These are phyloP conservation scores for Poecilia gillii DNA, from an alignment of 2,797 vertebrate species.

Conservation along the genomic window DNA sequence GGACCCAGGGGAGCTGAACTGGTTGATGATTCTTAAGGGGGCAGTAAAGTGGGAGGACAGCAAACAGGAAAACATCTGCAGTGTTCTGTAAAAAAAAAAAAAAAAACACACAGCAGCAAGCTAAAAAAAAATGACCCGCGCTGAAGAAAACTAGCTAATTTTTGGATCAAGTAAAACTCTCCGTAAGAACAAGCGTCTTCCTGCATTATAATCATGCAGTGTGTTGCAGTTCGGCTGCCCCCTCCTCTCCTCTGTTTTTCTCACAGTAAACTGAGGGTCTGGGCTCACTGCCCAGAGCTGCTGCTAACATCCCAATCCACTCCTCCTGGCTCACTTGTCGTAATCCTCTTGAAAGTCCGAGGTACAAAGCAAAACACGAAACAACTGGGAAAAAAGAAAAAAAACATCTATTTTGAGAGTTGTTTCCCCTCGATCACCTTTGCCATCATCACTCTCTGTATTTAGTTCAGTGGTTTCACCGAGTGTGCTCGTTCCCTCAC, in stretches of 20 bases:
- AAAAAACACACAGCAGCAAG: background rate
- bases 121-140: background rate
- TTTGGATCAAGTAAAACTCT: conserved; percentile 26
- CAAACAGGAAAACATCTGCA: conserved; percentile 59
- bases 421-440: conserved; percentile 56
- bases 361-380: conserved; percentile 64
- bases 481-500: background rate
- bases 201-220: conserved; percentile 50
- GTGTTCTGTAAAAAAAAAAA: conserved; percentile 25
- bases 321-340: conserved; percentile 36
- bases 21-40: conserved; percentile 38
- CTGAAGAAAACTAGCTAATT: conserved; percentile 3
- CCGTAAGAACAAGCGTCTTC: conserved; percentile 30
- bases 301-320: conserved; percentile 42
- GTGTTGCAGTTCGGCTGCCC: conserved; percentile 10
- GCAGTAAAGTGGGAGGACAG: conserved; percentile 26
- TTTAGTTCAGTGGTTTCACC: conserved; percentile 30
- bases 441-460: conserved; percentile 52
- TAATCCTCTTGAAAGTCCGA: conserved; percentile 45
- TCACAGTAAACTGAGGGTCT: conserved; percentile 48
- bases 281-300: conserved; percentile 62
- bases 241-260: conserved; percentile 16
- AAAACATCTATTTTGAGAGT: conserved; percentile 72
- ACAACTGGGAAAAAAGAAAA: conserved; percentile 58
- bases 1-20: conserved; percentile 37